phyloP scores from a whole-genome alignment of 2,888 invertebrate genomes.

The Malacosoma neustria region DNA sequence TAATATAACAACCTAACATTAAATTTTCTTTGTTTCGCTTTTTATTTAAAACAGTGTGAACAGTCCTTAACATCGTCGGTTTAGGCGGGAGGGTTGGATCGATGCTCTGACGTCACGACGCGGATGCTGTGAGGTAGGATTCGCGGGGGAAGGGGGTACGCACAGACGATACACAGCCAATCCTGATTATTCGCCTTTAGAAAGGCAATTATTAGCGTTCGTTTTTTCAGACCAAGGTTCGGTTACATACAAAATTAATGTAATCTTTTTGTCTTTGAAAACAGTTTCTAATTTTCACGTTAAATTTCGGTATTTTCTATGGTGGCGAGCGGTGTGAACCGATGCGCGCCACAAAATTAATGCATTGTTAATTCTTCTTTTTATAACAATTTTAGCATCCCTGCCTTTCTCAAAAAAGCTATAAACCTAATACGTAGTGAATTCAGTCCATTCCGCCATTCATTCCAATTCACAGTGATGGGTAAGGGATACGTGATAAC shows the following conservation, averaged over 20 bases:
- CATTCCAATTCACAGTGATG: neutral
- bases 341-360: too few species aligned
- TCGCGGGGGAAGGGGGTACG: conserved; percentile 15
- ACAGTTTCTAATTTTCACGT: too few species aligned
- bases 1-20: too few species aligned
- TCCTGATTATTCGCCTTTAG: conserved; percentile 36
- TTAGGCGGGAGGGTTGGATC: conserved; percentile 34
- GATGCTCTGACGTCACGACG: conserved; percentile 62
- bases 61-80: conserved; percentile 1
- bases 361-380: too few species aligned
- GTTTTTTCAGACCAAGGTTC: conserved; percentile 22
- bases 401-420: neutral
- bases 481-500: neutral
- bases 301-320: too few species aligned
- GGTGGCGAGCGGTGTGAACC: too few species aligned
- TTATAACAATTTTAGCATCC: neutral
- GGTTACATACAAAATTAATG: conserved; percentile 22
- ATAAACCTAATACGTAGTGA: too few species aligned
- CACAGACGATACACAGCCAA: conserved; percentile 27
- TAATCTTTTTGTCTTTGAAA: neutral
- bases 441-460: too few species aligned
- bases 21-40: too few species aligned
- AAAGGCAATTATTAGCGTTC: conserved; percentile 41
- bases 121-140: conserved; percentile 39
- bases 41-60: conserved; percentile 3